Evolutionary conservation across 2,797 vertebrate species (phyloP).

Genomic region (Tympanoctomys barrerae): DNA sequence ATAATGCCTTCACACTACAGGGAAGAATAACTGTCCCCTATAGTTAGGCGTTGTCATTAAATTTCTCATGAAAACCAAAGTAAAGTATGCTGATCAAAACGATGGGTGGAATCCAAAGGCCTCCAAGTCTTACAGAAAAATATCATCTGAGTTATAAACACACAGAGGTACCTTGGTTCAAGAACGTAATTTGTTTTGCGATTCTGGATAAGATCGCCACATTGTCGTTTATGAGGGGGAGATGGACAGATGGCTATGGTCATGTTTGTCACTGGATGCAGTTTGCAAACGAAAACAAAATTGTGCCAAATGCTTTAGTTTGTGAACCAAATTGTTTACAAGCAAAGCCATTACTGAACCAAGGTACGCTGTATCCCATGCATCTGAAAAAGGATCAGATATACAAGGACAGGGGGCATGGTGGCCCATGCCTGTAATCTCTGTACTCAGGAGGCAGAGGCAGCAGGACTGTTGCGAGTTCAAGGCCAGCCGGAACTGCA

Average conservation of each 20-base stretch:
- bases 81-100: slow-evolving; percentile 50
- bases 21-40: slow-evolving; percentile 47
- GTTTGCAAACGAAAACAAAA: background rate
- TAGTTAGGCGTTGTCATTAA: slow-evolving; percentile 13
- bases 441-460: too few species aligned
- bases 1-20: background rate
- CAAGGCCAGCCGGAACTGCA: too few species aligned
- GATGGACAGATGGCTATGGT: background rate
- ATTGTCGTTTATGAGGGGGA: background rate
- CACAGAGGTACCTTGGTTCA: background rate
- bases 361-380: background rate
- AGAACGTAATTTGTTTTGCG: background rate
- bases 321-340: background rate
- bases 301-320: background rate
- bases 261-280: background rate
- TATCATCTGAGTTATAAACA: slow-evolving; percentile 12
- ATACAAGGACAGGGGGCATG: background rate
- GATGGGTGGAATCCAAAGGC: slow-evolving; percentile 10
- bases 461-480: too few species aligned
- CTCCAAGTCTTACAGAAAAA: slow-evolving; percentile 26
- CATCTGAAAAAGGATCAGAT: background rate
- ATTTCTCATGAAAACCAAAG: slow-evolving; percentile 50
- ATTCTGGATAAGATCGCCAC: background rate
- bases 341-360: background rate
- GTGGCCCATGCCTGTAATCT: too few species aligned